Evolutionary conservation across 2,888 invertebrate genomes (phyloP).

Genomic region (Sclerodermus sp.): DNA sequence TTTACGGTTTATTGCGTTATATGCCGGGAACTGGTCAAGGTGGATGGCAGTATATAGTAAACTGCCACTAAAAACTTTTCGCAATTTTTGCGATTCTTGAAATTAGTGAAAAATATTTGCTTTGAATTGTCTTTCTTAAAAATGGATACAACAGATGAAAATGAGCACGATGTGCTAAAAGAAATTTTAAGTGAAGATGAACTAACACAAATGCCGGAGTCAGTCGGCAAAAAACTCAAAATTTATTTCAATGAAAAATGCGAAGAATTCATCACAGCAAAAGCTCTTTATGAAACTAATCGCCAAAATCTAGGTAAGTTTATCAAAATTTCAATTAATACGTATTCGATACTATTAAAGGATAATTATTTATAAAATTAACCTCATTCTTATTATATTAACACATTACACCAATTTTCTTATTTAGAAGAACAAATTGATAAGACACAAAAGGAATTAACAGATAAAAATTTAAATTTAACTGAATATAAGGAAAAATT

Average conservation of each 20-base stretch:
- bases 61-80: no score
- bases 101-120: no score
- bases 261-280: conserved; percentile 73
- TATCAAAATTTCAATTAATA: not conserved
- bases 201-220: conserved; percentile 61
- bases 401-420: not conserved
- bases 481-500: conserved; percentile 68
- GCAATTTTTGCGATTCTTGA: no score
- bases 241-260: conserved; percentile 65
- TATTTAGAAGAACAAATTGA: conserved; percentile 63
- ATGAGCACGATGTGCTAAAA: conserved; percentile 52
- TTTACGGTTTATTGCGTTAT: no score
- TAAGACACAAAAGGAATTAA: conserved; percentile 61
- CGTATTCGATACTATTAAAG: not conserved
- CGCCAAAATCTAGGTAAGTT: conserved; percentile 66
- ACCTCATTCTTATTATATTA: not conserved
- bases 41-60: no score
- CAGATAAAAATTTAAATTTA: conserved; percentile 66
- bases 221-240: conserved; percentile 66
- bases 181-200: conserved; percentile 61
- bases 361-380: not conserved
- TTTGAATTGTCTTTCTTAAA: conserved; percentile 8
- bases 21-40: no score
- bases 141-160: conserved; percentile 53
- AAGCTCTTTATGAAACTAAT: conserved; percentile 72